Evolutionary conservation across 2,797 vertebrate species (phyloP), one percentile per base, ranked within the genome.

Genomic region (Protosalanx chinensis): DNA sequence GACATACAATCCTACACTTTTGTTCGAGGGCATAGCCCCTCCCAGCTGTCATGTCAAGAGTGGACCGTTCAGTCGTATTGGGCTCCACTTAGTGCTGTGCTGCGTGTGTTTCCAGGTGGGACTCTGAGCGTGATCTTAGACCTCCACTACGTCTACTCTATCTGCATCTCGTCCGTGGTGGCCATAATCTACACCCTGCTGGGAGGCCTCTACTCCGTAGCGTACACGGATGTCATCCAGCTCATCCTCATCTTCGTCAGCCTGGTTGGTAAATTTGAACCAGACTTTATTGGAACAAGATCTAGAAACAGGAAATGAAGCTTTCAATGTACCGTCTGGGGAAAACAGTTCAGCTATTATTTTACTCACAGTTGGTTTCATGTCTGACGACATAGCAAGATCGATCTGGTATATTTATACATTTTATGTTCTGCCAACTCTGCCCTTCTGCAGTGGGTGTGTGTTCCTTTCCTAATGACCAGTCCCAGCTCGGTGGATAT

Each of bases 91-190:
- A 46, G 41, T 46, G 10, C 12, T 13, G 3, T 37, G 51, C 53
- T 61, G 68, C 73, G 70, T 89, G 67, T 86, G 82, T 61, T 86
- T 89, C 64, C 89, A 93, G 94, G 91, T 66, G 90, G 93, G 80
- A 94, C 94, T 35, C 92, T 95, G 90, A 90, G 79, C 29, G 92
- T 95, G 63, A 91, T 93, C 76, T 81, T 95, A 88, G 91, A 93
- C 79, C 89, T 94, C 67, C 71, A 86, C 72, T 87, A 91, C 30
- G 71, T 88, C 75, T 84, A 92, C 77, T 92, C 93, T 72, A 92
- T 95, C 83, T 70, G 91, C 65, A 49, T 93, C 81, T 95, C 94
- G 0, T 88, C 94, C 64, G 90, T 87, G 73, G 91, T 89, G 70
- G 91, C 94, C 68, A 89, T 91, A 4, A 58, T 91, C 72, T 95